A percentile compares a stretch with the other conserved stretches of the same genome.
Conservation (phyloP, 2,113 vertebrate genomes). For the Gymnogyps californianus region DNA sequence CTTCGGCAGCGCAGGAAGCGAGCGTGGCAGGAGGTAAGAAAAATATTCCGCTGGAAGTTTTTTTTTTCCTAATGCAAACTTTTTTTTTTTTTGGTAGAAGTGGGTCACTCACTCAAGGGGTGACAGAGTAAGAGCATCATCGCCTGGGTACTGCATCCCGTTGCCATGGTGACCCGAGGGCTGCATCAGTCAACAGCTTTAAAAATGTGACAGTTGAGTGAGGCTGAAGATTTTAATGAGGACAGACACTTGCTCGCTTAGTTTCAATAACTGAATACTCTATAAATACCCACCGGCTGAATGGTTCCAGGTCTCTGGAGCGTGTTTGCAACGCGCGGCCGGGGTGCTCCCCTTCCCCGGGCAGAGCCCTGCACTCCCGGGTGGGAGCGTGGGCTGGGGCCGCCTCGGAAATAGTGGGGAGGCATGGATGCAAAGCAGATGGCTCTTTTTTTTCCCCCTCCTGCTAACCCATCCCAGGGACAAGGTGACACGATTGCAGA, state of each 20-base stretch:
- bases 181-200: slow-evolving; percentile 52
- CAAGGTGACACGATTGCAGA: not conserved
- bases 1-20: not conserved
- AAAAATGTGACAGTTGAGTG: slow-evolving; percentile 59
- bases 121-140: slow-evolving; percentile 48
- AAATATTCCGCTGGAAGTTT: not conserved
- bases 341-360: rapidly evolving
- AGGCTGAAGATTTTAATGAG: slow-evolving; percentile 53
- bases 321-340: rapidly evolving
- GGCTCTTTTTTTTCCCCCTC: not conserved
- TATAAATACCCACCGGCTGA: not conserved
- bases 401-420: rapidly evolving
- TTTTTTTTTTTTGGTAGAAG: slow-evolving; percentile 1
- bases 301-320: not conserved
- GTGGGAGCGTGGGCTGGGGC: not conserved
- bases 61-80: slow-evolving; percentile 7
- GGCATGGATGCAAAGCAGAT: not conserved
- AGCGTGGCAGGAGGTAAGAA: not conserved
- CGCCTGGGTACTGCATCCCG: slow-evolving; percentile 25
- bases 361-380: not conserved
- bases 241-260: slow-evolving; percentile 27
- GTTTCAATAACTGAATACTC: not conserved
- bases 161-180: slow-evolving; percentile 72
- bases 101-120: slow-evolving; percentile 50
- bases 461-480: not conserved